Percentiles rank a stretch among this genome's conserved stretches.
Conservation (phyloP, 2,888 invertebrate genomes). For the Rhopalosiphum nymphaeae region DNA sequence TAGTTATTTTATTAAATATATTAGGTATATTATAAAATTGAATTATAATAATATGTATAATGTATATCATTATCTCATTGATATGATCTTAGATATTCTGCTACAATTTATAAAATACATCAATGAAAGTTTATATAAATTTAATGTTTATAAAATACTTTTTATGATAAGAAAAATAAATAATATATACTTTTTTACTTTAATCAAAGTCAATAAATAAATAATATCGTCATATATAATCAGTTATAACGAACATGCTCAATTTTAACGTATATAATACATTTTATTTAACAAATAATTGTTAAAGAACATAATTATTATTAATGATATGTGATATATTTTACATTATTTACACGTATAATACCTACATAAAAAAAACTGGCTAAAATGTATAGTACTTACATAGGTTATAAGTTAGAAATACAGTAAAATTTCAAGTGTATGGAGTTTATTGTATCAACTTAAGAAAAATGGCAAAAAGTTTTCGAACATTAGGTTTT, state of each 20-base stretch:
- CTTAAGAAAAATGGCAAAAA: slow-evolving; percentile 16
- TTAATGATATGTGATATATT: not conserved
- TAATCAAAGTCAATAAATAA: not conserved
- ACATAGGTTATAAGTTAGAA: not conserved
- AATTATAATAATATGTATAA: not conserved
- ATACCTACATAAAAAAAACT: not conserved
- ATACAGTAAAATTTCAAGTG: not conserved
- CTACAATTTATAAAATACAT: not conserved
- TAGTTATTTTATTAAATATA: not conserved
- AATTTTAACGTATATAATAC: no score
- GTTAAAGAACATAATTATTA: not conserved
- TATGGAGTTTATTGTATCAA: not conserved
- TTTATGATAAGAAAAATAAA: not conserved
- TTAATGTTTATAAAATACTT: not conserved
- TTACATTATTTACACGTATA: no score
- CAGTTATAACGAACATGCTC: not conserved
- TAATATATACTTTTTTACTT: not conserved
- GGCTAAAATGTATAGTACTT: not conserved
- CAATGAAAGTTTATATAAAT: not conserved
- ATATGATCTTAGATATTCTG: not conserved
- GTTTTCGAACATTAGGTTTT: slow-evolving; percentile 18
- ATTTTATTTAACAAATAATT: no score
- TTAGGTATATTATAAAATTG: not conserved
- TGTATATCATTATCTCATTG: not conserved
- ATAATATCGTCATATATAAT: not conserved